phyloP scores from a whole-genome alignment of 2,113 vertebrate species.

The Myotis yumanensis region DNA sequence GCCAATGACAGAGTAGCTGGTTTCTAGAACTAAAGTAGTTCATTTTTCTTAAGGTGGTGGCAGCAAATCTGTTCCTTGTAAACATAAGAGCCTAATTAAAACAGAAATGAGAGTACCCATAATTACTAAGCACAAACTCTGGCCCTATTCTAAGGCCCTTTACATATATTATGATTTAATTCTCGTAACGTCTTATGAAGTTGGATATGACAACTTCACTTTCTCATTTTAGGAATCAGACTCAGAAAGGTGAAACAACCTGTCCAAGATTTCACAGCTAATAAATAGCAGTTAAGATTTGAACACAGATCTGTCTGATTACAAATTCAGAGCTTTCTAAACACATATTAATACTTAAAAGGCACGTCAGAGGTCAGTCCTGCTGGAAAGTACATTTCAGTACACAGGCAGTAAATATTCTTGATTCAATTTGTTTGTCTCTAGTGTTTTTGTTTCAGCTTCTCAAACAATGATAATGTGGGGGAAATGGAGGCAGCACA shows the following conservation, averaged over 20 bases:
- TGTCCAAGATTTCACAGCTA: neutral
- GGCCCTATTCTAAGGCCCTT: neutral
- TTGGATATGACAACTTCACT: neutral
- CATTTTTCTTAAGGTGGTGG: neutral
- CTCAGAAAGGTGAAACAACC: neutral
- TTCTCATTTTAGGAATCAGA: conserved; percentile 24
- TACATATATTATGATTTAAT: neutral
- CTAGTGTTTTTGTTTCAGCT: neutral
- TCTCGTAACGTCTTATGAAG: neutral
- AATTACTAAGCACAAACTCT: neutral
- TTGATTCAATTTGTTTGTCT: neutral
- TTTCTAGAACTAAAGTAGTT: neutral
- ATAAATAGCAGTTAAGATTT: neutral
- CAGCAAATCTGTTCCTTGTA: conserved; percentile 17
- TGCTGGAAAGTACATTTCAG: neutral
- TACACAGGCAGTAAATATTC: neutral
- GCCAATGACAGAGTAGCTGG: neutral
- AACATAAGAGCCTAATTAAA: conserved; percentile 2
- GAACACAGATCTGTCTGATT: neutral
- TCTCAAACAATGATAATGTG: neutral
- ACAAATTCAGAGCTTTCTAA: conserved; percentile 36
- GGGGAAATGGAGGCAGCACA: neutral
- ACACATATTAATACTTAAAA: neutral
- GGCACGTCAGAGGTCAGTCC: neutral
- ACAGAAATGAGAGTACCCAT: neutral